These are phyloP conservation scores for Syrmaticus mikado DNA, from an alignment of 2,113 vertebrate species.

Conservation along the genomic window DNA sequence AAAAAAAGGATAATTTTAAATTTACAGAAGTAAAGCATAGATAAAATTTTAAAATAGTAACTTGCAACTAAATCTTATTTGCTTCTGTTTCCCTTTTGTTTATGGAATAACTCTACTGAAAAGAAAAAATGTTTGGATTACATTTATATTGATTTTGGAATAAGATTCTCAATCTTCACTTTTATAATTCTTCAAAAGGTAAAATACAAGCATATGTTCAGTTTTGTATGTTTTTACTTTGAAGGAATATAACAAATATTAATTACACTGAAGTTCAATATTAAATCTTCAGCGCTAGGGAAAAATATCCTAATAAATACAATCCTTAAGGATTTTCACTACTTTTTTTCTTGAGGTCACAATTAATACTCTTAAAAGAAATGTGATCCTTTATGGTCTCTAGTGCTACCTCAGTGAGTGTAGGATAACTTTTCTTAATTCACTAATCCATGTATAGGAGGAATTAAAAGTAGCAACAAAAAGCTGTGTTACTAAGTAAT, in stretches of 20 bases:
- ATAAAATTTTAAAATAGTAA: background rate
- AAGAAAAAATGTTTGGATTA: background rate
- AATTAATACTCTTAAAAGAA: background rate
- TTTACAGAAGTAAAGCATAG: background rate
- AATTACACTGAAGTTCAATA: background rate
- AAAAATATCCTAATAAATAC: accelerated
- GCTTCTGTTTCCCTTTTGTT: background rate
- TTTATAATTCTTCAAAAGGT: background rate
- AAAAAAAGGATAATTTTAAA: background rate
- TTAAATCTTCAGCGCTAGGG: background rate
- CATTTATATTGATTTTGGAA: background rate
- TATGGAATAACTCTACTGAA: background rate
- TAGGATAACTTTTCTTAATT: background rate
- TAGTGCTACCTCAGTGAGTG: background rate
- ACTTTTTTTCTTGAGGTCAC: background rate
- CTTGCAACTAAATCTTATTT: background rate
- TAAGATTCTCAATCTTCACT: background rate
- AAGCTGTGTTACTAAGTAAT: background rate
- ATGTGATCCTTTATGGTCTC: background rate
- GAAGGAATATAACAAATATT: background rate
- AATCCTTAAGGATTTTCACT: background rate
- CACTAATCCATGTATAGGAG: background rate
- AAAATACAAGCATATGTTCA: background rate
- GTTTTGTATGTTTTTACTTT: background rate
- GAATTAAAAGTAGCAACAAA: background rate